Evolutionary conservation across 2,113 vertebrate species (phyloP), one percentile per base, ranked within the genome.

Genomic region (Clarias macrocephalus): DNA sequence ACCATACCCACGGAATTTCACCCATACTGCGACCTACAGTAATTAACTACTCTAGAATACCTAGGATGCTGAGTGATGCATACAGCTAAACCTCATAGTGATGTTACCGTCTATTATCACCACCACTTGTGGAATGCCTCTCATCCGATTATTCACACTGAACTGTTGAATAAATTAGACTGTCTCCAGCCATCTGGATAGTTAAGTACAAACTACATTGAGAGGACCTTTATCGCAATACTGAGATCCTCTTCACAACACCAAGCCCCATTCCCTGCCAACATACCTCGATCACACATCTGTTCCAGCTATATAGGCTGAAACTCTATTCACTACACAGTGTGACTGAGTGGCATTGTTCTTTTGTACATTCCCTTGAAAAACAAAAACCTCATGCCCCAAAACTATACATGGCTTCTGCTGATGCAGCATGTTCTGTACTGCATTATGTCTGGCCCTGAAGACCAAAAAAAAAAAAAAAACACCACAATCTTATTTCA

Each of bases 381-480:
- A 57, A 80, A 5, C 10, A 21, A 37, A 85, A 11, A 16, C 48
- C 60, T 9, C 42, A 37, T 85, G 37, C 19, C 73, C 73, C 21
- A 66, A 56, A 85, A 79, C 75, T 79, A 77, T 63, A 30, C 54
- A 30, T 33, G 59, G n/a, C 13, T 79, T 80, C 54, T 86, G 85
- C 48, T 80, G 85, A 80, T 57, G 60, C 33, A 42, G 79, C 76
- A 80, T 80, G 62, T 80, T 80, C 28, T 68, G n/a, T 65, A 57
- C 48, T 56, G n/a, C 75, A 80, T 25, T 37, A 80, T 57, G 62
- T 77, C 84, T 63, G 18, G 13, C 60, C 28, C 48, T 80, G 48
- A 18, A 86, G 79, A 60, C 57, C 59, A 1, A 18, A 37, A 18
- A 10, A 75, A 28, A 73, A 30, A 56, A 75, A 75, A 56, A 7